Conservation (phyloP, 2,113 vertebrate genomes). For the Phalacrocorax brasilianus region DNA sequence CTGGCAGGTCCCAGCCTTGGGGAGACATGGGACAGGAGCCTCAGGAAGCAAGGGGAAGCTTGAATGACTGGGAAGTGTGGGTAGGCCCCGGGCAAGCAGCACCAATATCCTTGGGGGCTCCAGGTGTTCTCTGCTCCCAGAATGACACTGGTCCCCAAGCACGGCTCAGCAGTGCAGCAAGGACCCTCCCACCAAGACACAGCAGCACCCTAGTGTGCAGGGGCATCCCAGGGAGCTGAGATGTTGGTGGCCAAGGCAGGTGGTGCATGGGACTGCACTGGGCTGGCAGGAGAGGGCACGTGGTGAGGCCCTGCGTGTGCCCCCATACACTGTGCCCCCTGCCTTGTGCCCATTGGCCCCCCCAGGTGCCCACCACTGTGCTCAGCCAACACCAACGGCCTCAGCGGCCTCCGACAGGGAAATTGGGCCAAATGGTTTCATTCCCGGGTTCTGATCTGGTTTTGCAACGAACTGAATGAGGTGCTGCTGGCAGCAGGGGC, state of each 20-base stretch:
- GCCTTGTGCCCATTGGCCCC: no score
- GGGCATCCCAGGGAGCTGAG: neutral
- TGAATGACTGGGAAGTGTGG: no score
- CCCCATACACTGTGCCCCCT: neutral
- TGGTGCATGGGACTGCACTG: neutral
- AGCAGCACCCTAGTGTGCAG: neutral
- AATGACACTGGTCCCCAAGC: no score
- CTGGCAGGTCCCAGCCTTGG: neutral
- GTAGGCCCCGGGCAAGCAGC: neutral
- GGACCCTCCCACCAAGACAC: neutral
- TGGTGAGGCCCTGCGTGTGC: neutral
- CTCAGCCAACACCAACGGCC: neutral
- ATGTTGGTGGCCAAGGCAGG: neutral
- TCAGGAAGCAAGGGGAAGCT: no score
- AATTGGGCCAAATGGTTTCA: neutral
- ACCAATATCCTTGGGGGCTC: no score
- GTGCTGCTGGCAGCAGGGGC: fast-evolving
- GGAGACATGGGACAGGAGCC: neutral
- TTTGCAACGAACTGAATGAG: neutral
- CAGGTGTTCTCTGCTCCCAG: no score
- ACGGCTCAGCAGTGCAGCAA: no score
- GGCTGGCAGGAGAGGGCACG: neutral
- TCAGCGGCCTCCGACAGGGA: neutral
- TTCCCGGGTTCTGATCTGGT: fast-evolving
- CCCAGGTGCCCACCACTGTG: no score